Base-by-base conservation (phyloP, 2,113 vertebrate species). In the Mustela nigripes region DNA sequence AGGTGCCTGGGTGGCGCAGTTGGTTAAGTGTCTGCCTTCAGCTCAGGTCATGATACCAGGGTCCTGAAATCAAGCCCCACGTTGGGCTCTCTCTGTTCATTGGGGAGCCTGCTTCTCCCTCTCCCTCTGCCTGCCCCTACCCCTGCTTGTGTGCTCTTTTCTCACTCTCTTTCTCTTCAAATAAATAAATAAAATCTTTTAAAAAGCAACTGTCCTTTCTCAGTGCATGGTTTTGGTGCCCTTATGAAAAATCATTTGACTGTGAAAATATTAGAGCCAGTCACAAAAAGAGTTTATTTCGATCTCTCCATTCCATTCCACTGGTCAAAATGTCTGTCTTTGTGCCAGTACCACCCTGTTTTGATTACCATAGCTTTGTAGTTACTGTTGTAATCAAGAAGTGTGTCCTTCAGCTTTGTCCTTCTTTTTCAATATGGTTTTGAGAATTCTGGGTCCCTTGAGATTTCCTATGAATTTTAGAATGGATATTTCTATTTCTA, bases 241-340 rank as follows among this genome's bases (percentile, higher is more conserved):
- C 24, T 83, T 67, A 22, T 93, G 71, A 91, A 95, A 65, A 91
- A 58, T 76, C 24, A 53, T 93, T 63, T 93, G 58, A 85, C 26
- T 19, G 11, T 69, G 48, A 69, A 36, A 18, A 69, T 36, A 33
- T 67, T 67, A 80, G 42, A 81, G 62, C 12, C 62, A 81, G 26
- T 81, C 62, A 33, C 62, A 81, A 81, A 91, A 42, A 36, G n/a
- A 56, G 62, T 63, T 93, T 84, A 85, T 92, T 84, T 83, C 39
- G 31, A 16, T 4, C 15, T 83, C 6, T 48, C 31, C 21, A 14
- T 74, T 93, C 69, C 39, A 31, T 81, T 80, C 45, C 12, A 11
- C 58, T 81, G 26, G 31, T 79, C 89, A 81, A 0, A 39, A 36
- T 91, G 58, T 80, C 60, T 89, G 0, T 56, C 76, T 91, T 91